These are phyloP conservation scores for Labroides dimidiatus DNA, from an alignment of 2,797 vertebrate genomes.

Conservation along the genomic window DNA sequence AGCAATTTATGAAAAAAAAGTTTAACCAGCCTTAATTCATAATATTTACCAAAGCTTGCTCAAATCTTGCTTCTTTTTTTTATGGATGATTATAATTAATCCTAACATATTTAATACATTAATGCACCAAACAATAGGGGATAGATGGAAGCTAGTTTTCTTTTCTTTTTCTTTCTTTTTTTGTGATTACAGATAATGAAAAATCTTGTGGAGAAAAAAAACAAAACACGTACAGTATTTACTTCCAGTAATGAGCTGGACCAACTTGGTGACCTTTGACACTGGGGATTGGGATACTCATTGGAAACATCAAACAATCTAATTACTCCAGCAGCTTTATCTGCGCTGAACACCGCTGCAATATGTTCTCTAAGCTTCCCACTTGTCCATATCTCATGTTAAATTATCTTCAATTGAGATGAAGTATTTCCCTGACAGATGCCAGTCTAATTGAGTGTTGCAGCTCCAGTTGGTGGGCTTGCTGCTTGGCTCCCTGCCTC, in stretches of 20 bases:
- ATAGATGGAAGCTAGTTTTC: neutral
- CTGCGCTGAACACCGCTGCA: constrained; percentile 47
- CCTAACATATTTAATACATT: no score
- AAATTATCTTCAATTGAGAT: constrained; percentile 63
- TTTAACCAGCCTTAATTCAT: no score
- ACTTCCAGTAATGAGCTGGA: constrained; percentile 29
- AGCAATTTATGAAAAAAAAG: no score
- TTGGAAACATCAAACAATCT: constrained; percentile 56
- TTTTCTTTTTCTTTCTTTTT: no score
- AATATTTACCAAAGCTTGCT: neutral
- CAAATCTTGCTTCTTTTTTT: neutral
- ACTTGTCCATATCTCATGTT: constrained; percentile 57
- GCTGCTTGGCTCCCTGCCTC: constrained; percentile 37
- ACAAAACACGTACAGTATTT: neutral
- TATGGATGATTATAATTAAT: neutral
- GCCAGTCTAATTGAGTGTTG: constrained; percentile 71
- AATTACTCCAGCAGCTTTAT: constrained; percentile 64
- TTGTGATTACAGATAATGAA: neutral
- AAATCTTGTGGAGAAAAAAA: constrained; percentile 1
- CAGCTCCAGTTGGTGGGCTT: constrained; percentile 49
- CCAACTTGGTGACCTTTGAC: constrained; percentile 59
- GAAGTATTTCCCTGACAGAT: constrained; percentile 64
- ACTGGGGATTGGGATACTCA: constrained; percentile 32
- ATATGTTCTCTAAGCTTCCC: constrained; percentile 49
- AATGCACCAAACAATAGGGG: neutral